phyloP scores from a whole-genome alignment of 2,113 vertebrate species.

The Hippocampus abdominalis region DNA sequence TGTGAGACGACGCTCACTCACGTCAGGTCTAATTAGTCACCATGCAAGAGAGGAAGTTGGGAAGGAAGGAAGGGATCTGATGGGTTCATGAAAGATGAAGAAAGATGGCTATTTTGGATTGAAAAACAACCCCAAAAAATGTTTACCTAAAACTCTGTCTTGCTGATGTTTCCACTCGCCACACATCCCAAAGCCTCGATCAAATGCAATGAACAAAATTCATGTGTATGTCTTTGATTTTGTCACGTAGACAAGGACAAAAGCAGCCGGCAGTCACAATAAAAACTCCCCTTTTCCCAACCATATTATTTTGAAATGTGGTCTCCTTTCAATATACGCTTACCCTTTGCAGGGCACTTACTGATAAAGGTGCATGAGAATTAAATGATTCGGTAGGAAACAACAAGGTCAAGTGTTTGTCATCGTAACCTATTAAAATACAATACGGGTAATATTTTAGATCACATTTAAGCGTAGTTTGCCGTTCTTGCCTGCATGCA shows the following conservation, averaged over 20 bases:
- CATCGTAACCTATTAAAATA: background rate
- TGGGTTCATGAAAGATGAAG: background rate
- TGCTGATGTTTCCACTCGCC: conserved; percentile 41
- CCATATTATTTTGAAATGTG: conserved; percentile 25
- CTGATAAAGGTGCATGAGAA: background rate
- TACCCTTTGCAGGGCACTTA: background rate
- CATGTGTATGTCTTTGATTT: background rate
- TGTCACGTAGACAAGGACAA: conserved; percentile 27
- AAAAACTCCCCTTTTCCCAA: conserved; percentile 48
- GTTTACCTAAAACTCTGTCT: background rate
- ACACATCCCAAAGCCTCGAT: conserved; percentile 39
- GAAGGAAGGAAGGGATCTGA: background rate
- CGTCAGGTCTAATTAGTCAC: background rate
- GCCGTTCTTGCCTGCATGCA: background rate
- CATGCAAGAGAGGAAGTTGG: background rate
- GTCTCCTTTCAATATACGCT: background rate
- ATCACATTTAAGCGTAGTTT: background rate
- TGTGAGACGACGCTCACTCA: background rate
- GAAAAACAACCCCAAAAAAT: background rate
- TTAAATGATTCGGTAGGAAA: background rate
- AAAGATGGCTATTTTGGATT: background rate
- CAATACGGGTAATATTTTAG: background rate
- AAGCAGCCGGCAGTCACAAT: conserved; percentile 25
- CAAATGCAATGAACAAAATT: conserved; percentile 46
- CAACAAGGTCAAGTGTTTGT: background rate